Evolutionary conservation across 2,113 vertebrate genomes (phyloP).

Genomic region (Amphiprion ocellaris): DNA sequence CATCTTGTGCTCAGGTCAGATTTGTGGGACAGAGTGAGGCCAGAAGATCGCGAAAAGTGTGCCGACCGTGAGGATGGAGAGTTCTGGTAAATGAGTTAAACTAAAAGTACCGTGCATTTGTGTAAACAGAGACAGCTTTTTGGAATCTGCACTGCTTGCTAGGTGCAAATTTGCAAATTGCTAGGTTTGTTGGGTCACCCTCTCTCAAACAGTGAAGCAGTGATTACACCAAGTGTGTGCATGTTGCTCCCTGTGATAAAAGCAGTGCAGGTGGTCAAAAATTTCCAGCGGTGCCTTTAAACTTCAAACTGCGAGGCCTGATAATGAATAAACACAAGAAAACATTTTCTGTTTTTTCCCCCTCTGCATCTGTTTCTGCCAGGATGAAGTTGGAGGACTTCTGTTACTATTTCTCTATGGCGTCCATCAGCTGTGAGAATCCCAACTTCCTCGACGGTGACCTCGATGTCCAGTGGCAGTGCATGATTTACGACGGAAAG

Average conservation of each 20-base stretch:
- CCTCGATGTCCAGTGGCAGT: slow-evolving; percentile 54
- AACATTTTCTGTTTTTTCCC: background rate
- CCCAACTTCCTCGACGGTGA: slow-evolving; percentile 68
- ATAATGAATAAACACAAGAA: no score
- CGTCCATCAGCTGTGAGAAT: slow-evolving; percentile 62
- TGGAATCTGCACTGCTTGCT: no score
- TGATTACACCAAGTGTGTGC: no score
- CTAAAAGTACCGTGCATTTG: background rate
- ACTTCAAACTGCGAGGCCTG: no score
- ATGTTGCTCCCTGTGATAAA: no score
- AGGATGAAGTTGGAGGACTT: slow-evolving; percentile 70
- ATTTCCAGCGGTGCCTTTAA: no score
- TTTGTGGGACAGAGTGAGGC: slow-evolving; percentile 30
- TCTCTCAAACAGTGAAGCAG: no score
- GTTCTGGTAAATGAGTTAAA: slow-evolving; percentile 55
- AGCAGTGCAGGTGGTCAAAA: no score
- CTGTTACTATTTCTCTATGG: background rate
- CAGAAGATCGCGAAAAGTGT: slow-evolving; percentile 43
- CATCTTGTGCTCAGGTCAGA: slow-evolving; percentile 46
- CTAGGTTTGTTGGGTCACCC: no score
- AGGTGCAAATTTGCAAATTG: no score
- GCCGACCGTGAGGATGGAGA: slow-evolving; percentile 50
- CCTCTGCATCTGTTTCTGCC: background rate
- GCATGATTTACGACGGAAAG: slow-evolving; percentile 42
- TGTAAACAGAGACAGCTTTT: no score